These are phyloP conservation scores for Conger conger DNA, from an alignment of 2,113 vertebrate species.

Conservation along the genomic window DNA sequence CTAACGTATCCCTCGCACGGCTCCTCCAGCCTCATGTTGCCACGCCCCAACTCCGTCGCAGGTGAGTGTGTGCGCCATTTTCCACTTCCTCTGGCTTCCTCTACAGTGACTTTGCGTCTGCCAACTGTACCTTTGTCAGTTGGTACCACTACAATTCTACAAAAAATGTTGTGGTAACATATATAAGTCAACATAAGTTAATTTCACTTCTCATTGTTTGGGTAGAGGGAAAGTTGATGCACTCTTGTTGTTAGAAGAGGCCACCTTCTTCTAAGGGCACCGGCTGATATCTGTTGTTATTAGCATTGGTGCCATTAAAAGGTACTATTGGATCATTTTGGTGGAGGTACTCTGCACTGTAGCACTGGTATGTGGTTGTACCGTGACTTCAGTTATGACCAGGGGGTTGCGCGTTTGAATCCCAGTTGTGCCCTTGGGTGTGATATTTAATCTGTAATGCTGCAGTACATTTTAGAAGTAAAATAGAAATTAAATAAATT, in stretches of 20 bases:
- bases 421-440: not conserved
- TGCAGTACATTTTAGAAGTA: not conserved
- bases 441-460: not conserved
- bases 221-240: too few relatives aligned
- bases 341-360: too few relatives aligned
- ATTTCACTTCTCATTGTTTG: too few relatives aligned
- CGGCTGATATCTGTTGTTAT: too few relatives aligned
- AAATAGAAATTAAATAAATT: not conserved
- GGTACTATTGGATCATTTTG: not conserved
- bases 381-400: not conserved
- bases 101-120: not conserved
- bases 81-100: not conserved
- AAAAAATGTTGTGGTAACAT: not conserved
- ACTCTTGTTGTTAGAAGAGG: too few relatives aligned
- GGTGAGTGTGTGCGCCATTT: constrained; percentile 69
- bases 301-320: not conserved
- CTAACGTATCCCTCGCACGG: constrained; percentile 58
- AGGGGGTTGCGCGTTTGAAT: not conserved
- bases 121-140: not conserved
- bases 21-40: constrained; percentile 82
- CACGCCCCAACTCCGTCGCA: constrained; percentile 97
- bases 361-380: not conserved
- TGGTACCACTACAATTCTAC: not conserved
- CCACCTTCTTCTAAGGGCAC: too few relatives aligned
- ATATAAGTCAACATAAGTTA: not conserved